These are phyloP conservation scores for Microtus ochrogaster DNA, from an alignment of 2,113 vertebrate species.

Conservation along the genomic window DNA sequence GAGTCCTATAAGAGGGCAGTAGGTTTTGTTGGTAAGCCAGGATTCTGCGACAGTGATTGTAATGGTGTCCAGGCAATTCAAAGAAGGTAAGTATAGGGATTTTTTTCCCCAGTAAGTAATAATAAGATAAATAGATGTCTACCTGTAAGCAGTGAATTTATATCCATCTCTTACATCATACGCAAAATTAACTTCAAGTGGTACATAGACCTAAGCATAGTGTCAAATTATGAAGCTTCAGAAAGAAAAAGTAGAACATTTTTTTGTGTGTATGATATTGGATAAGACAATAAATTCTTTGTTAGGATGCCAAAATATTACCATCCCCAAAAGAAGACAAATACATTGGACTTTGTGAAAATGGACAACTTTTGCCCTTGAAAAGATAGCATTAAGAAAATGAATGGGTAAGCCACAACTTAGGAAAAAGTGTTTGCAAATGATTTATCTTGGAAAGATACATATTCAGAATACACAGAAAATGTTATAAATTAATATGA, in stretches of 20 bases:
- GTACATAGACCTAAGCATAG: background rate
- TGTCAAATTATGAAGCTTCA: background rate
- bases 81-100: background rate
- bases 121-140: background rate
- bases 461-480: background rate
- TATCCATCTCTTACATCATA: background rate
- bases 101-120: background rate
- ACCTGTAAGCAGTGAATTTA: background rate
- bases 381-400: slow-evolving; percentile 17
- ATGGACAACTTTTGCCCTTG: background rate
- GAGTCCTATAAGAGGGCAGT: background rate
- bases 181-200: background rate
- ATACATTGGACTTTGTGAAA: slow-evolving; percentile 6
- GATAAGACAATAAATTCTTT: background rate
- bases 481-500: background rate
- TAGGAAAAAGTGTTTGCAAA: background rate
- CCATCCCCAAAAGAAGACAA: background rate
- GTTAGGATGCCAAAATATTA: background rate
- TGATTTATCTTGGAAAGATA: slow-evolving; percentile 9
- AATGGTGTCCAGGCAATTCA: background rate
- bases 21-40: background rate
- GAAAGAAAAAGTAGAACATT: background rate
- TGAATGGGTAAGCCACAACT: background rate
- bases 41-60: background rate
- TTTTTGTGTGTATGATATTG: background rate